Evolutionary conservation across 2,797 vertebrate species (phyloP).

Genomic region (Argentina silus): DNA sequence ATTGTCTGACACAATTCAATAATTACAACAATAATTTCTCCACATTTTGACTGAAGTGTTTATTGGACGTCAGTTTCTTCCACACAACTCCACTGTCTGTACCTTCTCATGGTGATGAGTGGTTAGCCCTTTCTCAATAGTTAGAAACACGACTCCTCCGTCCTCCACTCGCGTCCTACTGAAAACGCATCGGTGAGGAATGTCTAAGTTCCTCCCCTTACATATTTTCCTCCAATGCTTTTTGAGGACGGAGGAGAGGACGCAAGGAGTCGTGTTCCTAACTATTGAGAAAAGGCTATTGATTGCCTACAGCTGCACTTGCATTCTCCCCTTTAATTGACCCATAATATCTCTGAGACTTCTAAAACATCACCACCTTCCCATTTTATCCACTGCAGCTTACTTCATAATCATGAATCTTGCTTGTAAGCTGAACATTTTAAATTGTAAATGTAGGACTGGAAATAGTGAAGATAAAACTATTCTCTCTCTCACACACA

Average conservation of each 20-base stretch:
- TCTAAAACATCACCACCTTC: not conserved
- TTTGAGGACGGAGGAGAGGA: too few relatives aligned
- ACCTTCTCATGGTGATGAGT: not conserved
- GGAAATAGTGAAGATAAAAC: too few relatives aligned
- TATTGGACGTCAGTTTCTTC: not conserved
- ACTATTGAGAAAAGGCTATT: not conserved
- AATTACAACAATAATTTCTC: too few relatives aligned
- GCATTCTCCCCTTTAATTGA: constrained; percentile 4
- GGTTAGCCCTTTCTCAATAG: not conserved
- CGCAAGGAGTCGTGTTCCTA: too few relatives aligned
- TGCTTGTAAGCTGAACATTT: not conserved
- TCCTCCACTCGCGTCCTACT: too few relatives aligned
- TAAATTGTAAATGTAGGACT: too few relatives aligned
- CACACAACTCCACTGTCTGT: not conserved
- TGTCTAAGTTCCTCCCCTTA: too few relatives aligned
- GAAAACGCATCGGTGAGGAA: too few relatives aligned
- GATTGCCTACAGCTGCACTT: constrained; percentile 18
- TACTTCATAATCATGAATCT: not conserved
- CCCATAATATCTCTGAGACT: not conserved
- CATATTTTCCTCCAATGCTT: too few relatives aligned
- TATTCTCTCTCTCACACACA: not conserved
- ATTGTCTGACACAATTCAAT: not conserved
- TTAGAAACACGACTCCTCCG: too few relatives aligned
- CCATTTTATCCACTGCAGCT: not conserved
- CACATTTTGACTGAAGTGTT: not conserved